Evolutionary conservation across 1,140 invertebrate genomes (phyloP).

Genomic region (Nebria ingens): DNA sequence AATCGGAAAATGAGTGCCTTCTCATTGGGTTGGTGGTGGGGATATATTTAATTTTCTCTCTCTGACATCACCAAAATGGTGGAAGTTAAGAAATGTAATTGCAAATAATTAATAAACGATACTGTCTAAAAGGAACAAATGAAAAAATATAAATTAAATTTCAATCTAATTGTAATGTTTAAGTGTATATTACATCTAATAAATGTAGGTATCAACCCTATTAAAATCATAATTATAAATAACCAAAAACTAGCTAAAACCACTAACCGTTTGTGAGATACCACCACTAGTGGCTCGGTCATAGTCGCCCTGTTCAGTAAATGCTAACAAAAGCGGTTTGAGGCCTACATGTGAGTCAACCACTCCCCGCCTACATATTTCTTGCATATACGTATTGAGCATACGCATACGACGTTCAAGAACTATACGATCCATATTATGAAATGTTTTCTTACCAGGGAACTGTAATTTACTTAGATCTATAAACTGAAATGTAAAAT

Average conservation of each 20-base stretch:
- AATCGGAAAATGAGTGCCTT: too few species aligned
- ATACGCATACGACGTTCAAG: slow-evolving; percentile 77
- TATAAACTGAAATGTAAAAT: slow-evolving; percentile 48
- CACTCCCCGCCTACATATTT: slow-evolving; percentile 49
- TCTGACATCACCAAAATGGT: too few species aligned
- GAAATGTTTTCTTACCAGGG: slow-evolving; percentile 88
- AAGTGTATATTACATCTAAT: not conserved
- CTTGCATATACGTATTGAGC: slow-evolving; percentile 74
- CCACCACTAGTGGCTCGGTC: slow-evolving; percentile 51
- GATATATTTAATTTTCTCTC: too few species aligned
- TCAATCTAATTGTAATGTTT: too few species aligned
- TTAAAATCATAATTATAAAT: too few species aligned
- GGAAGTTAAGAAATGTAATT: too few species aligned
- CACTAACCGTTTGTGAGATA: slow-evolving; percentile 45
- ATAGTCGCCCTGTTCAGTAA: slow-evolving; percentile 73
- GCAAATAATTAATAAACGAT: too few species aligned
- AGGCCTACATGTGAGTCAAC: slow-evolving; percentile 55
- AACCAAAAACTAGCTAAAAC: too few species aligned
- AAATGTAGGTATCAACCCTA: slow-evolving; percentile 11
- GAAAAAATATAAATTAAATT: too few species aligned
- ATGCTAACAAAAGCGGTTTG: slow-evolving; percentile 55
- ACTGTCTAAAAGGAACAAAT: too few species aligned
- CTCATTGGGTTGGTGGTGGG: too few species aligned
- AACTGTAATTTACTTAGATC: slow-evolving; percentile 70
- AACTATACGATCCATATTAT: slow-evolving; percentile 81